phyloP scores from a whole-genome alignment of 2,797 vertebrate species.

The Acanthiza pusilla region DNA sequence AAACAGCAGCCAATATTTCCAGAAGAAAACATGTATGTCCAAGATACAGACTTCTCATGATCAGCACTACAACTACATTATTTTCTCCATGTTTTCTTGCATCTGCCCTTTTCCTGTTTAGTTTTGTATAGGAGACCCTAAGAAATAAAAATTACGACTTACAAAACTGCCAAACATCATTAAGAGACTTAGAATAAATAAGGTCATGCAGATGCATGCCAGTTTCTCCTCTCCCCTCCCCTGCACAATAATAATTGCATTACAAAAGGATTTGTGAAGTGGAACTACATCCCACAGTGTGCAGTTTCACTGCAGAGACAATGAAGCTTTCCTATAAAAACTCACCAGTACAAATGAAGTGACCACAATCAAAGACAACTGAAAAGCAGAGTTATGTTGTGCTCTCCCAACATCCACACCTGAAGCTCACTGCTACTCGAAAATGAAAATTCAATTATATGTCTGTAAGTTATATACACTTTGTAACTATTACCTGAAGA shows the following conservation, averaged over 20 bases:
- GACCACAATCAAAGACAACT: not conserved
- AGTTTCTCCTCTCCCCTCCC: not conserved
- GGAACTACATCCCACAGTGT: not conserved
- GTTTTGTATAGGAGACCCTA: not conserved
- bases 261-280: not conserved
- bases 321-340: not conserved
- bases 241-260: not conserved
- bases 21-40: not conserved
- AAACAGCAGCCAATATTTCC: not conserved
- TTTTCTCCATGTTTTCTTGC: not conserved
- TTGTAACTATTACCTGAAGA: not conserved
- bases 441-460: not conserved
- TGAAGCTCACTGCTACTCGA: not conserved
- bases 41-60: not conserved
- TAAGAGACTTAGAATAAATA: not conserved
- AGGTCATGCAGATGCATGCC: not conserved
- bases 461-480: not conserved
- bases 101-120: not conserved
- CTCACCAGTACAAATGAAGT: not conserved
- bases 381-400: not conserved
- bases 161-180: not conserved
- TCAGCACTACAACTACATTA: not conserved
- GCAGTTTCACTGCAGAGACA: not conserved
- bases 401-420: not conserved
- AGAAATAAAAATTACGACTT: not conserved